phyloP scores from a whole-genome alignment of 2,797 vertebrate genomes.

The Anabacerthia variegaticeps region DNA sequence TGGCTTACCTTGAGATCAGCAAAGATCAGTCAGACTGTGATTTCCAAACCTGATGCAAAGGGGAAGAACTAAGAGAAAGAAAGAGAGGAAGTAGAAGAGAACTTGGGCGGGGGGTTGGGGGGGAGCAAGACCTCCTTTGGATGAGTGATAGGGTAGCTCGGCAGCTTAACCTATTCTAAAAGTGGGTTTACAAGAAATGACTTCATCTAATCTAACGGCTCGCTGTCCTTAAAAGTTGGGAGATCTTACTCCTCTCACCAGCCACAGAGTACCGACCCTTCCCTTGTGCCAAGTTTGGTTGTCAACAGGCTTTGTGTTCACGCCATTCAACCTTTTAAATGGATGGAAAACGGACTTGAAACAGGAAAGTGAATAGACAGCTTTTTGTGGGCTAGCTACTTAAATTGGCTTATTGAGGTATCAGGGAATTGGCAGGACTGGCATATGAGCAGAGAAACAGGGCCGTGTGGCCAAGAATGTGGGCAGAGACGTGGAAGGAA shows the following conservation, averaged over 20 bases:
- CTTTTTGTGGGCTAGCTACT: not conserved
- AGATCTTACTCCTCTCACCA: not conserved
- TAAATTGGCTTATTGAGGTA: not conserved
- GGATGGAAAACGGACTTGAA: not conserved
- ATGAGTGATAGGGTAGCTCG: not conserved
- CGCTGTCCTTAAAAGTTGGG: not conserved
- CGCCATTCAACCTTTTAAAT: not conserved
- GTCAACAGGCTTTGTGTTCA: not conserved
- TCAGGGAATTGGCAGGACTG: not conserved
- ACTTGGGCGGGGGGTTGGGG: not conserved
- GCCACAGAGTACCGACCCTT: not conserved
- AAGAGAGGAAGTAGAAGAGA: not conserved
- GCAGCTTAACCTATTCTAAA: not conserved
- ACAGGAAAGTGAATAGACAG: not conserved
- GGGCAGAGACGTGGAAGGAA: constrained; percentile 8
- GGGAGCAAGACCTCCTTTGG: not conserved
- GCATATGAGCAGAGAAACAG: not conserved
- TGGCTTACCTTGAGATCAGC: not conserved
- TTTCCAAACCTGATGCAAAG: not conserved
- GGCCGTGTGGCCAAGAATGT: not conserved
- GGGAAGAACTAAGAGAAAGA: not conserved
- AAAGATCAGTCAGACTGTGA: not conserved
- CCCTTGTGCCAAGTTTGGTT: not conserved
- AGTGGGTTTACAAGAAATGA: not conserved
- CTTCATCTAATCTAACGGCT: not conserved